phyloP scores from a whole-genome alignment of 2,797 vertebrate genomes.

The Forpus xanthops region DNA sequence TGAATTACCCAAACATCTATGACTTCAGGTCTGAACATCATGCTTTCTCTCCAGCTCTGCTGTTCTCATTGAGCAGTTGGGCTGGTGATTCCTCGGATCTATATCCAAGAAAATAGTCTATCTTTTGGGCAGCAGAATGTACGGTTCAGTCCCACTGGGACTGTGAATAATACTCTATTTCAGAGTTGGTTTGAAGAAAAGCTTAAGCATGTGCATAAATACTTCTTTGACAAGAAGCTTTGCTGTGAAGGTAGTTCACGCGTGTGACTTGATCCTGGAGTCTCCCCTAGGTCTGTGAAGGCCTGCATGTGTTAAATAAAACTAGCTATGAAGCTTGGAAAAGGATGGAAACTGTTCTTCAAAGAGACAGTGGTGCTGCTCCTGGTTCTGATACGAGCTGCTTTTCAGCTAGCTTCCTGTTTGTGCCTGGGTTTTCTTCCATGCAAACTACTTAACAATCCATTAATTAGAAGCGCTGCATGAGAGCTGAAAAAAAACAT shows the following conservation, averaged over 20 bases:
- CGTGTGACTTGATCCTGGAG: neutral
- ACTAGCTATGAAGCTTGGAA: neutral
- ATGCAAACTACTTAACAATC: neutral
- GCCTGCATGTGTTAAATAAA: neutral
- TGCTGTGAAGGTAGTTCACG: neutral
- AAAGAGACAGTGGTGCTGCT: neutral
- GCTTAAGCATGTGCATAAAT: neutral
- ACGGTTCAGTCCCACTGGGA: neutral
- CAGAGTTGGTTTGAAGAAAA: neutral
- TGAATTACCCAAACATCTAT: neutral
- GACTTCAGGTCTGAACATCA: neutral
- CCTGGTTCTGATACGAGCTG: neutral
- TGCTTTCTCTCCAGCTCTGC: neutral
- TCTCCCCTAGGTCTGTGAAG: neutral
- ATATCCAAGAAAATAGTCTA: neutral
- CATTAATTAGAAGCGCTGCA: constrained; percentile 9
- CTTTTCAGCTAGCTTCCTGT: neutral
- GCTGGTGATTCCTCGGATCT: neutral
- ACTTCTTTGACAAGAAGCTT: neutral
- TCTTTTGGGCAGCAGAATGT: neutral
- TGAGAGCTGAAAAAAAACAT: constrained; percentile 25
- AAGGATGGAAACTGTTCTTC: neutral
- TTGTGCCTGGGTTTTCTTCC: neutral
- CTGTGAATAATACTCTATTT: neutral
- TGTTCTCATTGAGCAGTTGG: neutral